Conservation (phyloP, 2,113 vertebrate genomes). For the Catharus fuscescens region DNA sequence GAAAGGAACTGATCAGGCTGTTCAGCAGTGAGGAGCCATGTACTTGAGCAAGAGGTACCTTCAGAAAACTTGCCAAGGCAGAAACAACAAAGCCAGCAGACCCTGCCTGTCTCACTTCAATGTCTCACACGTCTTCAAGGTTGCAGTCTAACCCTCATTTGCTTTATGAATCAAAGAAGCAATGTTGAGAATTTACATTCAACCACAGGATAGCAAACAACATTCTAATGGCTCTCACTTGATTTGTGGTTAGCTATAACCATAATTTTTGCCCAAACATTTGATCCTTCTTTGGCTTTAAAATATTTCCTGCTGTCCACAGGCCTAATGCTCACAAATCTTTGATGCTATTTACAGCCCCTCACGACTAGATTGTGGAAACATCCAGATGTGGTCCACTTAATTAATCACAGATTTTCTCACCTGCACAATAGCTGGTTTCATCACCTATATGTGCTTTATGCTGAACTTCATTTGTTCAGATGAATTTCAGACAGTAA, state of each 20-base stretch:
- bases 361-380: constrained; percentile 39
- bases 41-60: not conserved
- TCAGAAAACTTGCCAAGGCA: not conserved
- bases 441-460: constrained; percentile 27
- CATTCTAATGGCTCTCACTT: constrained; percentile 53
- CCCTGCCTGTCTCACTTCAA: not conserved
- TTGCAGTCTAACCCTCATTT: not conserved
- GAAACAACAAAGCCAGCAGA: not conserved
- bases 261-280: constrained; percentile 69
- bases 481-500: constrained; percentile 34
- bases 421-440: constrained; percentile 61
- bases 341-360: constrained; percentile 67
- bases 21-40: not conserved
- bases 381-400: constrained; percentile 38
- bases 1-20: not conserved
- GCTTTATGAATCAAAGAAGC: constrained; percentile 13
- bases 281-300: constrained; percentile 60
- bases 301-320: constrained; percentile 64
- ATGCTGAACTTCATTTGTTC: constrained; percentile 13
- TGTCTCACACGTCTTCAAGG: not conserved
- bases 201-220: constrained; percentile 35
- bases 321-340: constrained; percentile 46
- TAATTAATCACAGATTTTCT: constrained; percentile 65
- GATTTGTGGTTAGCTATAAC: constrained; percentile 47
- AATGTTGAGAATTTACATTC: constrained; percentile 3